Percentiles rank a stretch among this genome's conserved stretches.
phyloP scores from a whole-genome alignment of 1,140 invertebrate species.

The Eciton burchellii region DNA sequence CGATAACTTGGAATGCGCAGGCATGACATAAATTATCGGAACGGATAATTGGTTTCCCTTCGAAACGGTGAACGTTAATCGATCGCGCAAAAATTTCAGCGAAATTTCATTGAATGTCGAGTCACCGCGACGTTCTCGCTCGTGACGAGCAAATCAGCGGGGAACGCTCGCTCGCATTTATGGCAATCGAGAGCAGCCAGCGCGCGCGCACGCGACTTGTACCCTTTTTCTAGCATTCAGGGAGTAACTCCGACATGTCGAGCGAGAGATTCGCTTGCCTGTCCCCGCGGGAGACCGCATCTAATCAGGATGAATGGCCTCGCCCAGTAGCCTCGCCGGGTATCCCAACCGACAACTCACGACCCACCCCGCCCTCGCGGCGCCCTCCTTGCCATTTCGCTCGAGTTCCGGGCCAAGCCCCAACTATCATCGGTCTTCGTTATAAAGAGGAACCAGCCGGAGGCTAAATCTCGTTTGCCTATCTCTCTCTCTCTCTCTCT shows the following conservation, averaged over 20 bases:
- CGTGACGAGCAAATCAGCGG: conserved; percentile 22
- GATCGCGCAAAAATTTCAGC: too few relatives aligned
- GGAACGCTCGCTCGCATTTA: conserved; percentile 44
- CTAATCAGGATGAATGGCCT: conserved; percentile 82
- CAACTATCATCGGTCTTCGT: conserved; percentile 81
- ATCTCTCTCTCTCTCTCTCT: conserved; percentile 47
- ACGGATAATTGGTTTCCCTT: too few relatives aligned
- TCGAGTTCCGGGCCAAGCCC: conserved; percentile 59
- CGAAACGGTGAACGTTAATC: not conserved
- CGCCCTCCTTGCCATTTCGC: conserved; percentile 57
- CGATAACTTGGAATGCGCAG: too few relatives aligned
- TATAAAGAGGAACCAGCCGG: conserved; percentile 76
- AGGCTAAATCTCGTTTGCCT: conserved; percentile 77
- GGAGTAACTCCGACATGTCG: conserved; percentile 71
- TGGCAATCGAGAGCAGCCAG: conserved; percentile 44
- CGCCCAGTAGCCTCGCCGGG: conserved; percentile 69
- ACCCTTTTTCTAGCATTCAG: conserved; percentile 58
- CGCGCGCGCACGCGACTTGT: conserved; percentile 22
- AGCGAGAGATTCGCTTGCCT: conserved; percentile 69
- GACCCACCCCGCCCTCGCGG: conserved; percentile 27
- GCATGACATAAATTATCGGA: too few relatives aligned
- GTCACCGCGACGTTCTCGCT: not conserved
- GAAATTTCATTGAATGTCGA: not conserved
- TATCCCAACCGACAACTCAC: conserved; percentile 76
- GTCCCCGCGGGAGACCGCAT: conserved; percentile 79